Base-by-base conservation (phyloP, 1,140 invertebrate species). In the Zaprionus nigranus region DNA sequence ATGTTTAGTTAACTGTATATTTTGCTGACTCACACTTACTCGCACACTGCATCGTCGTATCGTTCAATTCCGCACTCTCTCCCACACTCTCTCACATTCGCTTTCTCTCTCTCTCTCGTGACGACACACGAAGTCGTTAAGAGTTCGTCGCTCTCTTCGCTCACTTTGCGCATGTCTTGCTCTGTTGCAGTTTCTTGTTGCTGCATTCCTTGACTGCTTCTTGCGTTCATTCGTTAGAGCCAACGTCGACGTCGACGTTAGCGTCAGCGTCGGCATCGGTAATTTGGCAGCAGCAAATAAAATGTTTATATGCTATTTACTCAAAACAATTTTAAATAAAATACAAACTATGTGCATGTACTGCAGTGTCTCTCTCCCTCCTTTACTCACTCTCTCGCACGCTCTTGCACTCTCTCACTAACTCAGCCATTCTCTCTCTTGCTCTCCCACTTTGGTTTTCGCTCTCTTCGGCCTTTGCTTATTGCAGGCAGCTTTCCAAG, bases 231-330 rank as follows among this genome's bases (percentile, higher is more conserved):
- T 88, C 78, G 83, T 71, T 79, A 66, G 28, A 30, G 51, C 66
- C 68, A 13, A 40, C 38, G 38, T 40, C 38, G 38, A 6, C 20
- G 20, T 79, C 59, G 43, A 30, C 60, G 46, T 28, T 15, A 49
- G 1, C 53, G 13, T 59, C 46, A 40, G 40, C 59, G 17, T 26
- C 34, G 51, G 46, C 61, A 36, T 59, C 65, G 56, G 65, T 66
- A 75, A 73, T 78, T 88, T 88, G 84, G 85, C 79, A 90, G 81
- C 77, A 90, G 86, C 86, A 90, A 90, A 90, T 90, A 90, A 90
- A 90, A 90, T 90, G 85, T 90, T 90, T 90, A 90, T 90, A 82
- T 90, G 85, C 85, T 90, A 90, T 90, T 90, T 90, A 90, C 85
- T 59, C 82, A 90, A 90, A 90, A 90, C 85, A 90, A 90, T 90